Conservation (phyloP, 1,140 invertebrate genomes). For the Euwallacea fornicatus region DNA sequence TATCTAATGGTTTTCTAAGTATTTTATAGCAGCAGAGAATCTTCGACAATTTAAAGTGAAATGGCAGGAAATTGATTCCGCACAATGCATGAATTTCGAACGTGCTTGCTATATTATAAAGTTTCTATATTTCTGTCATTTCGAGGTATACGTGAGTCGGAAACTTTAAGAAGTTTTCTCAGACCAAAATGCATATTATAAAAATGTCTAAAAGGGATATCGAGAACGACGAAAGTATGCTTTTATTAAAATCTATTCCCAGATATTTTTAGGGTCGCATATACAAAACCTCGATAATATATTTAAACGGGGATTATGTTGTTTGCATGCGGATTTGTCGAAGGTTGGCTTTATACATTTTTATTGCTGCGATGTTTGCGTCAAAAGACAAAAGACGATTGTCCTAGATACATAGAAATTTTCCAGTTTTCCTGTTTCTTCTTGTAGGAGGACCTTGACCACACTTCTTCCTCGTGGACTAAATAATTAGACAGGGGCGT, state of each 20-base stretch:
- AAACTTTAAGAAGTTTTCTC: constrained; percentile 30
- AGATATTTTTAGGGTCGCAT: constrained; percentile 18
- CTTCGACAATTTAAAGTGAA: constrained; percentile 29
- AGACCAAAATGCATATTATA: constrained; percentile 33
- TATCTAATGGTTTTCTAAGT: constrained; percentile 15
- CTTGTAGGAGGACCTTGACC: no score
- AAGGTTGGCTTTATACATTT: no score
- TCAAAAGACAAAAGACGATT: no score
- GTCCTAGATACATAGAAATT: no score
- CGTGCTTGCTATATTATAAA: constrained; percentile 33
- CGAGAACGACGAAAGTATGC: constrained; percentile 25
- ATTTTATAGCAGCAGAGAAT: constrained; percentile 18
- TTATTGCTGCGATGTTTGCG: no score
- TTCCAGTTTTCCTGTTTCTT: no score
- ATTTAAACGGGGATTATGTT: no score
- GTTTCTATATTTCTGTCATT: constrained; percentile 36
- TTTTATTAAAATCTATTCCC: constrained; percentile 35
- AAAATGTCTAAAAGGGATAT: constrained; percentile 31
- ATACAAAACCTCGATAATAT: background rate
- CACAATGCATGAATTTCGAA: constrained; percentile 37
- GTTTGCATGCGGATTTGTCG: no score
- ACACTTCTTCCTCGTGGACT: no score
- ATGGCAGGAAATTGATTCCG: constrained; percentile 35
- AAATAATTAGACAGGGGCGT: background rate
- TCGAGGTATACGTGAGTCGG: constrained; percentile 31